These are phyloP conservation scores for Perca flavescens DNA, from an alignment of 2,113 vertebrate species.

Conservation along the genomic window DNA sequence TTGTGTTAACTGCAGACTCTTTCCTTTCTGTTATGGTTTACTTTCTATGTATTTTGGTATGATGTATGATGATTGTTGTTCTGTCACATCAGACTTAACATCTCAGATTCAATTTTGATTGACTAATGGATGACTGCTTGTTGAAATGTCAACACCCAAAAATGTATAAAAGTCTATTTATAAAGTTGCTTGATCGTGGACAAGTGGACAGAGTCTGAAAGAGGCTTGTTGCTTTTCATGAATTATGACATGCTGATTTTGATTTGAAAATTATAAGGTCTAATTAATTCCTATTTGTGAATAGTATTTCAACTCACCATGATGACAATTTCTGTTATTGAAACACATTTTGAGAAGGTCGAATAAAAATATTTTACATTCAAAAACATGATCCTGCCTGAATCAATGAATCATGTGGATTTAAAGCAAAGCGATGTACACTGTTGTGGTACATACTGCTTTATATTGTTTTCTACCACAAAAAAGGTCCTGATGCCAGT, in stretches of 20 bases:
- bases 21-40: conserved; percentile 68
- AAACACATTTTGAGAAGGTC: conserved; percentile 81
- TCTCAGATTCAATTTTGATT: conserved; percentile 62
- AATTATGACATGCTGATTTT: conserved; percentile 71
- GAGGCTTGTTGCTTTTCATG: conserved; percentile 64
- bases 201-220: conserved; percentile 52
- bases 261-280: conserved; percentile 68
- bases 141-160: conserved; percentile 63
- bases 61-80: conserved; percentile 69
- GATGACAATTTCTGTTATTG: conserved; percentile 78
- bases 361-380: conserved; percentile 84
- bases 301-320: conserved; percentile 76
- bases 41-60: conserved; percentile 70
- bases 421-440: conserved; percentile 1
- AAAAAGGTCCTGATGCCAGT: conserved; percentile 8
- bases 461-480: not conserved
- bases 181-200: conserved; percentile 61
- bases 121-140: conserved; percentile 64
- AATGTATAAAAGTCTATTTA: conserved; percentile 65
- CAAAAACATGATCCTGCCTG: conserved; percentile 44
- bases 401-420: not conserved
- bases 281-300: conserved; percentile 76
- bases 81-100: conserved; percentile 65
- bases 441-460: not conserved
- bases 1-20: conserved; percentile 71